Percentiles rank a stretch among this genome's conserved stretches.
Evolutionary conservation across 2,113 vertebrate species (phyloP).

Genomic region (Centrocercus urophasianus): DNA sequence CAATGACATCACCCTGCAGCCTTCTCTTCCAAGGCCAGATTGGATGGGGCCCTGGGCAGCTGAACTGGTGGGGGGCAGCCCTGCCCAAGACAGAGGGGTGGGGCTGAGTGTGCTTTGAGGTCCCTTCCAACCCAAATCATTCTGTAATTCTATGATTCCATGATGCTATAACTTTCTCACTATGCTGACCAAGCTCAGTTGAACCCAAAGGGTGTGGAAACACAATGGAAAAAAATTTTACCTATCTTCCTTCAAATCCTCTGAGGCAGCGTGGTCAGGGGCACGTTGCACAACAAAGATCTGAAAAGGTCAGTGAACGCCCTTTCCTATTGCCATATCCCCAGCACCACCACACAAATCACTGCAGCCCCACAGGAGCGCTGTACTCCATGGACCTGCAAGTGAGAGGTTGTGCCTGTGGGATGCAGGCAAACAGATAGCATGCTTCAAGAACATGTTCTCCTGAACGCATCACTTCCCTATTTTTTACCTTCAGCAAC

Average conservation of each 20-base stretch:
- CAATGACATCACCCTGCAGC: too few species aligned
- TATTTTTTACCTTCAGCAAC: slow-evolving; percentile 35
- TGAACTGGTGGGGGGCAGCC: too few species aligned
- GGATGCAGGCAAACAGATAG: not conserved
- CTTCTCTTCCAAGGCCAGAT: too few species aligned
- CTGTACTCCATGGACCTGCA: not conserved
- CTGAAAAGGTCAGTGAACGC: fast-evolving
- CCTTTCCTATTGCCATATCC: not conserved
- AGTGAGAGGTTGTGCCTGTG: not conserved
- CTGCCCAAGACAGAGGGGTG: too few species aligned
- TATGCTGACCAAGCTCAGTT: fast-evolving
- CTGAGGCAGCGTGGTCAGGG: not conserved
- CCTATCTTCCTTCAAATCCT: fast-evolving
- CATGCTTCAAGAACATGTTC: not conserved
- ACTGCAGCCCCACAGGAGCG: fast-evolving
- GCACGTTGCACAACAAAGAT: not conserved
- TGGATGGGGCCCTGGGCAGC: too few species aligned
- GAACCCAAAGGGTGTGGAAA: not conserved
- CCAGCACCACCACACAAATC: fast-evolving
- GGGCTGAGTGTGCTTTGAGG: too few species aligned
- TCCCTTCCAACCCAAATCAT: too few species aligned
- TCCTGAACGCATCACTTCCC: slow-evolving; percentile 23
- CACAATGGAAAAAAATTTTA: not conserved
- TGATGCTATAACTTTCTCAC: not conserved
- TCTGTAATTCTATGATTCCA: too few species aligned